Conservation (phyloP, 2,888 invertebrate species). For the Andrena camellia region DNA sequence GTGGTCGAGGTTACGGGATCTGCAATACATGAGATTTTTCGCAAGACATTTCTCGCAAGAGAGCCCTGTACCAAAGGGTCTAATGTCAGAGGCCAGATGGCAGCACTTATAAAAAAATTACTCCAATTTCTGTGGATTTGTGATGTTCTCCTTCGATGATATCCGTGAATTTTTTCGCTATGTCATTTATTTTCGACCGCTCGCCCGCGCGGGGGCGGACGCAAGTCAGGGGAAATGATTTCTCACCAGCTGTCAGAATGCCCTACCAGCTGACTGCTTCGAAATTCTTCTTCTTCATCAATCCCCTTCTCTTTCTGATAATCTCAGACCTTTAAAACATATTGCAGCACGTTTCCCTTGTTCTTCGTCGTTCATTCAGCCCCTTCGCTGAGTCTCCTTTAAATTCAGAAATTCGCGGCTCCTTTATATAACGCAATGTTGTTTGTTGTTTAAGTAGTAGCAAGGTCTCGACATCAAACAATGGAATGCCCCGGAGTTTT, state of each 20-base stretch:
- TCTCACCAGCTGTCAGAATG: constrained; percentile 66
- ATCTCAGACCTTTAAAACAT: constrained; percentile 59
- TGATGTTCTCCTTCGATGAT: constrained; percentile 55
- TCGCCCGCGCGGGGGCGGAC: background rate
- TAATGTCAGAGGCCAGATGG: constrained; percentile 84
- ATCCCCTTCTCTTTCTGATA: constrained; percentile 57
- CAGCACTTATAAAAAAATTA: constrained; percentile 79
- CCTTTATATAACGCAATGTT: background rate
- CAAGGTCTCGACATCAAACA: constrained; percentile 18
- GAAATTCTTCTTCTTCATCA: constrained; percentile 58
- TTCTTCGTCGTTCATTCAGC: background rate
- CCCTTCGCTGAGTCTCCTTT: background rate
- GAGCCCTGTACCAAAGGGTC: constrained; percentile 68
- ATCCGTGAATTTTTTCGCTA: constrained; percentile 27
- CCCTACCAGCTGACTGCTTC: constrained; percentile 70
- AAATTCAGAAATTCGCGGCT: background rate
- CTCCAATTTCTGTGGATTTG: constrained; percentile 74
- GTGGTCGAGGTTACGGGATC: constrained; percentile 67
- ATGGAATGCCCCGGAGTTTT: background rate
- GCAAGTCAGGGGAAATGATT: constrained; percentile 8
- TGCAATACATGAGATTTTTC: constrained; percentile 67
- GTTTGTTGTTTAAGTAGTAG: constrained; percentile 19
- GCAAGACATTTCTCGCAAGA: constrained; percentile 58
- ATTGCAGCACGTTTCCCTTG: constrained; percentile 46
- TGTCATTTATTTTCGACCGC: background rate